These are phyloP conservation scores for Lasioglossum villosulum DNA, from an alignment of 2,888 invertebrate genomes.

Conservation along the genomic window DNA sequence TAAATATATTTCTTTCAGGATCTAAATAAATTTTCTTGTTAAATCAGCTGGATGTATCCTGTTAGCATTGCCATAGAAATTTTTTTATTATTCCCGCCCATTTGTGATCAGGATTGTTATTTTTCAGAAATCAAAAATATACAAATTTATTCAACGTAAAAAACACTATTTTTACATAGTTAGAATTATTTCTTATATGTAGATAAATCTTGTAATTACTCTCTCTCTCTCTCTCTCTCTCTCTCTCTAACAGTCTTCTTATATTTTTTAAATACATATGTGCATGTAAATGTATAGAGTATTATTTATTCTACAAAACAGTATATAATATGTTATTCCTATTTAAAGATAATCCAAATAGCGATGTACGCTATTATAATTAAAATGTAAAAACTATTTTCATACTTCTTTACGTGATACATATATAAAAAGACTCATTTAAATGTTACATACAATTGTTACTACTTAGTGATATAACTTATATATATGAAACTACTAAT, in stretches of 20 bases:
- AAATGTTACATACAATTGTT: background rate
- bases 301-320: background rate
- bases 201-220: slow-evolving; percentile 1
- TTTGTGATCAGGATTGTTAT: slow-evolving; percentile 17
- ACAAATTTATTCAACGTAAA: background rate
- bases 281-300: background rate
- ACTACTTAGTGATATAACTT: background rate
- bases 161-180: background rate
- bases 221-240: background rate
- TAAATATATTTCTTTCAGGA: slow-evolving; percentile 2
- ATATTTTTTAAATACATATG: background rate
- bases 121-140: background rate
- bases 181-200: background rate
- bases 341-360: slow-evolving; percentile 13
- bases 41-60: background rate
- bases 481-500: slow-evolving; percentile 13
- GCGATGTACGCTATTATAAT: background rate
- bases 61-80: background rate
- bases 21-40: background rate
- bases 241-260: too few relatives aligned
- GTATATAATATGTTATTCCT: background rate
- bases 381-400: background rate
- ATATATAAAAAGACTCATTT: background rate
- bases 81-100: background rate
- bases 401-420: background rate